Percentiles rank a stretch among this genome's conserved stretches.
These are phyloP conservation scores for Drosophila fuyamai DNA, from an alignment of 1,140 invertebrate species.

Conservation along the genomic window DNA sequence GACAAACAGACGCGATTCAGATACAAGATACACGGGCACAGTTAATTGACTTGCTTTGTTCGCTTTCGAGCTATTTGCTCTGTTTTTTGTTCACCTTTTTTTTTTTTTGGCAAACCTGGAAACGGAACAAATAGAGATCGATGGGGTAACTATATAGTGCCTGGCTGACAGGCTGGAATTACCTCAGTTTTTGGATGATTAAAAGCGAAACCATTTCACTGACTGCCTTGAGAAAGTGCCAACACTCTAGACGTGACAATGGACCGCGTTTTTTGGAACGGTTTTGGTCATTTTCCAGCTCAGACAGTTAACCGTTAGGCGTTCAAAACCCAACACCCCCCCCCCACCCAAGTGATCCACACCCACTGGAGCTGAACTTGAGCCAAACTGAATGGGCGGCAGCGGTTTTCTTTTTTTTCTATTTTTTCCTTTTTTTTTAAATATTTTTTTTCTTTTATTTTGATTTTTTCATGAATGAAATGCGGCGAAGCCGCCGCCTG, in stretches of 20 bases:
- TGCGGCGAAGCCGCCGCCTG: slow-evolving; percentile 3
- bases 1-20: slow-evolving; percentile 31
- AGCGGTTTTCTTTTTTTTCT: not conserved
- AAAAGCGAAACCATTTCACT: slow-evolving; percentile 45
- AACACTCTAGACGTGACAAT: slow-evolving; percentile 25
- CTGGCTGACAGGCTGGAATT: slow-evolving; percentile 30
- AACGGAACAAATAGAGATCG: slow-evolving; percentile 28
- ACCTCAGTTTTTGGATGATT: slow-evolving; percentile 26
- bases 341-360: slow-evolving; percentile 1
- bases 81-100: not conserved
- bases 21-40: slow-evolving; percentile 27
- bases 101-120: slow-evolving; percentile 7
- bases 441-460: not conserved
- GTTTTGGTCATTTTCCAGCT: slow-evolving; percentile 44
- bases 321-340: not conserved
- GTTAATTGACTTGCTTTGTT: slow-evolving; percentile 71
- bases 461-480: slow-evolving; percentile 57
- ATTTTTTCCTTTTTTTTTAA: not conserved
- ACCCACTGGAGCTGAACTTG: slow-evolving; percentile 42
- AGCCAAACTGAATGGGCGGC: slow-evolving; percentile 16
- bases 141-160: slow-evolving; percentile 3
- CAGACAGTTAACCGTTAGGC: slow-evolving; percentile 28
- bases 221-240: slow-evolving; percentile 45
- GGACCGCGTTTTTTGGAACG: slow-evolving; percentile 28
- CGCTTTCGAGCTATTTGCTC: slow-evolving; percentile 17